Percentiles rank a stretch among this genome's conserved stretches.
phyloP scores from a whole-genome alignment of 2,113 vertebrate species.

The Colistium nudipinnis region DNA sequence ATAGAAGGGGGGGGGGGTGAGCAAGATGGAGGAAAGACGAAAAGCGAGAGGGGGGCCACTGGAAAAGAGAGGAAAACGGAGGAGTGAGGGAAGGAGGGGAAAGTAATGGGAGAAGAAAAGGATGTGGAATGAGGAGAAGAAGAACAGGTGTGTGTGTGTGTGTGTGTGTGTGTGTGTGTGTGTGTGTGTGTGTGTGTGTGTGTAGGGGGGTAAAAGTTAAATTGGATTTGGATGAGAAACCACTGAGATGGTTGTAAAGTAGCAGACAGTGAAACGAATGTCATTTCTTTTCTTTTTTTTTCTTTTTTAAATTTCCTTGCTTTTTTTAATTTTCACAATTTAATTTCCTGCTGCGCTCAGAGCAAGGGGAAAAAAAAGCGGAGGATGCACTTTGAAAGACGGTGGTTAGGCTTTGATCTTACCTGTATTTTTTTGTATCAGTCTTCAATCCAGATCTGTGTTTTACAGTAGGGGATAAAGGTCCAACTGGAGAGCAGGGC shows the following conservation, averaged over 20 bases:
- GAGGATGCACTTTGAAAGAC: conserved; percentile 10
- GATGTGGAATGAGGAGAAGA: conserved; percentile 18
- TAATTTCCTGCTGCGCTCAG: conserved; percentile 51
- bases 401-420: conserved; percentile 49
- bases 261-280: conserved; percentile 49
- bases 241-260: conserved; percentile 72
- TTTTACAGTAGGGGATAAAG: conserved; percentile 21
- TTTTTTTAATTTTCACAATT: conserved; percentile 38
- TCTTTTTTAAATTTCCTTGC: conserved; percentile 31
- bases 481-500: conserved; percentile 12
- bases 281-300: conserved; percentile 22
- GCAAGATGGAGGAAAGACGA: conserved; percentile 17
- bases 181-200: conserved; percentile 11
- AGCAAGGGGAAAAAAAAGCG: conserved; percentile 59
- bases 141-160: conserved; percentile 33
- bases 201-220: conserved; percentile 61
- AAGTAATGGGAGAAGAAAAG: conserved; percentile 38
- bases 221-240: conserved; percentile 76
- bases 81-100: conserved; percentile 1
- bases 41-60: conserved; percentile 4
- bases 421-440: conserved; percentile 27
- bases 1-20: conserved; percentile 21
- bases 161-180: background rate
- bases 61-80: conserved; percentile 7
- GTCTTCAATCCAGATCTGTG: conserved; percentile 26